These are phyloP conservation scores for Habroteleia sp. DNA, from an alignment of 2,888 invertebrate species.

Conservation along the genomic window DNA sequence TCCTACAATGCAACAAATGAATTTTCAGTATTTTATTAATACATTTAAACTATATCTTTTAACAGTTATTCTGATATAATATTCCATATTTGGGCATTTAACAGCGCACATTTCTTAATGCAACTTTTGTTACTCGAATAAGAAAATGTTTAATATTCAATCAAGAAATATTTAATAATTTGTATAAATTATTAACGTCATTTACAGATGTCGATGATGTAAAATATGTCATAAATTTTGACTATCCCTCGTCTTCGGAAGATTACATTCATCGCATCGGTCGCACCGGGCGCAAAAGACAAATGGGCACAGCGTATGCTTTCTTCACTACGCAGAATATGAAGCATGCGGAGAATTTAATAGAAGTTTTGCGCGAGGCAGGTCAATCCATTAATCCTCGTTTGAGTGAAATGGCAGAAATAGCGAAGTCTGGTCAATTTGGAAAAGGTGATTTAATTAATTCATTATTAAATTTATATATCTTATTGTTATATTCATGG, in stretches of 20 bases:
- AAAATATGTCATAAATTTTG: constrained; percentile 97
- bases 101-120: too few relatives aligned
- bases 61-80: too few relatives aligned
- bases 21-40: constrained; percentile 14
- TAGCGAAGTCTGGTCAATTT: constrained; percentile 76
- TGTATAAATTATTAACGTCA: too few relatives aligned
- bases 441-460: constrained; percentile 75
- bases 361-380: constrained; percentile 93
- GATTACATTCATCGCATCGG: constrained; percentile 98
- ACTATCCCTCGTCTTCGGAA: constrained; percentile 97
- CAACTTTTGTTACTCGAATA: too few relatives aligned
- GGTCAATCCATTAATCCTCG: constrained; percentile 93
- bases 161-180: too few relatives aligned
- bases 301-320: constrained; percentile 95
- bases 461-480: too few relatives aligned
- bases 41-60: too few relatives aligned
- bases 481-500: too few relatives aligned
- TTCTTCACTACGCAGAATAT: constrained; percentile 95
- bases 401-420: constrained; percentile 87
- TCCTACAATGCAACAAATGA: too few relatives aligned
- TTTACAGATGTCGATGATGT: constrained; percentile 95
- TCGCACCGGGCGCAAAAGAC: constrained; percentile 92
- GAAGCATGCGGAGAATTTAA: constrained; percentile 92
- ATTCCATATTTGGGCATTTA: too few relatives aligned
- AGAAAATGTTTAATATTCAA: neutral